Evolutionary conservation across 92 coral and sea anemone genomes (phyloP), one percentile per base, ranked within the genome.

Genomic region (Scolanthus callimorphus): DNA sequence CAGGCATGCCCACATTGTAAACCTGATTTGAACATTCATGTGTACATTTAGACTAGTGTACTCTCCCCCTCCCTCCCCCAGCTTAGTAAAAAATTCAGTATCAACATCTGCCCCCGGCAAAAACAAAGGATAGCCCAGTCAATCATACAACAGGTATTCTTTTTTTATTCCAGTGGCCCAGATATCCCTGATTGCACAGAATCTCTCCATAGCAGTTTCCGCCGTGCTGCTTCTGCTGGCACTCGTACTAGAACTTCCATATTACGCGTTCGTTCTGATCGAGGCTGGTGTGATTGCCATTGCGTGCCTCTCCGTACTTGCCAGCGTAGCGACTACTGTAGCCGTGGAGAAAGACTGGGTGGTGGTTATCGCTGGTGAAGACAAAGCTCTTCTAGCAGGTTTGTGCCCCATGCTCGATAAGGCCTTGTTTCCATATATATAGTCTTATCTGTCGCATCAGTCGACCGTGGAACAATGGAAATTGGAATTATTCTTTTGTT

Each of bases 341-440:
- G 91, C 97, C 12, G 85, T 91, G 11, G 96, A 88, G 72, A 88
- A 85, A 54, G 97, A 91, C 80, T 91, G 97, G 97, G 95, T 91
- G 12, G 96, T 91, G 13, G 96, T 91, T 28, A 88, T 91, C 17
- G 65, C 80, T 11, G 82, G 85, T 11, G 69, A 71, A 38, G 90
- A 91, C 53, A 77, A 72, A 63, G 41, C 77, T 39, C 65, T 60
- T 20, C 51, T 91, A 27, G 97, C 97, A 76, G 87, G 97, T 91
- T 64, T 43, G 82, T 34, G 6, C 9, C 6, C 6, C 15, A 15
- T 34, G 43, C n/a, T n/a, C n/a, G n/a, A n/a, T n/a, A n/a, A n/a
- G n/a, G n/a, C n/a, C n/a, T n/a, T n/a, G n/a, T n/a, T n/a, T n/a
- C n/a, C n/a, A n/a, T n/a, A n/a, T n/a, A n/a, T n/a, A n/a, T n/a